A percentile compares a stretch with the other conserved stretches of the same genome.
phyloP scores from a whole-genome alignment of 2,113 vertebrate genomes.

The Drymodes brunneopygia region DNA sequence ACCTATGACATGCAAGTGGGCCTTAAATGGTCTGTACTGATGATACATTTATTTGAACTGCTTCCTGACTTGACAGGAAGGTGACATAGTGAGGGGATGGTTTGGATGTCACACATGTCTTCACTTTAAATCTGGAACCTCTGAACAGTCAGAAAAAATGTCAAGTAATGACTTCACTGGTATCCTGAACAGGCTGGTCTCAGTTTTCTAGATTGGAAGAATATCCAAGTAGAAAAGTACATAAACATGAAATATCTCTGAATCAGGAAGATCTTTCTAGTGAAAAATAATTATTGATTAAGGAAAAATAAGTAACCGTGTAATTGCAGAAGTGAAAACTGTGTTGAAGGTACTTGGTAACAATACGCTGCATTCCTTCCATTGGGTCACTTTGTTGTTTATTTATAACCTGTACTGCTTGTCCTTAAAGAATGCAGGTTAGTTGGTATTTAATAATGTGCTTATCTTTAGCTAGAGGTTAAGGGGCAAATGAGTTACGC shows the following conservation, averaged over 20 bases:
- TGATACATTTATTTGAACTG: neutral
- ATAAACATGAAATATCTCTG: neutral
- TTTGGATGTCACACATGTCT: neutral
- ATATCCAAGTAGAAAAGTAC: neutral
- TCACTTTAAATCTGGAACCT: neutral
- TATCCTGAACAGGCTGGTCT: neutral
- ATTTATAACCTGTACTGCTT: neutral
- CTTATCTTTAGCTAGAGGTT: neutral
- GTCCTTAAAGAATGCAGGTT: neutral
- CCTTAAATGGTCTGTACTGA: neutral
- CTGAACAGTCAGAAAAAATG: neutral
- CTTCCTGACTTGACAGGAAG: neutral
- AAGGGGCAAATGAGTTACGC: neutral
- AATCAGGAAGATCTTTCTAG: neutral
- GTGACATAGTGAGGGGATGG: neutral
- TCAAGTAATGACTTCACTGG: neutral
- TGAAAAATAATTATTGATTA: neutral
- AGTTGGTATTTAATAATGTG: neutral
- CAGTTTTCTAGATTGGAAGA: neutral
- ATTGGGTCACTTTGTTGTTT: neutral
- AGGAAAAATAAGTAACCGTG: neutral
- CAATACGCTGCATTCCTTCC: neutral
- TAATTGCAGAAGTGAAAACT: neutral
- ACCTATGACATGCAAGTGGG: accelerated
- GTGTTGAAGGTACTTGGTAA: neutral